phyloP scores from a whole-genome alignment of 2,888 invertebrate species.

The Meteorus cinctellus region DNA sequence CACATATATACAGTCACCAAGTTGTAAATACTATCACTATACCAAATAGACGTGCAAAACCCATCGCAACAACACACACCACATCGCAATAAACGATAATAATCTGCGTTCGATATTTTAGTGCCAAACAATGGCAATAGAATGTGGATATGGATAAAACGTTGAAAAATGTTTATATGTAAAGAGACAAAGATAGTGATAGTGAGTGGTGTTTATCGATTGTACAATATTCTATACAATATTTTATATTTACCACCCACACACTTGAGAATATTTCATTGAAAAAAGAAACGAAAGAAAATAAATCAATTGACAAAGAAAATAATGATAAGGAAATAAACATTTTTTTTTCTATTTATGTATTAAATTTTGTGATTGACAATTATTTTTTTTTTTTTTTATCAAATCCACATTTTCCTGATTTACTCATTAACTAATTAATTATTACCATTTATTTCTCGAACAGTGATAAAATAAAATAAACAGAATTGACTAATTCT shows the following conservation, averaged over 20 bases:
- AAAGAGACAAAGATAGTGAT: slow-evolving; percentile 7
- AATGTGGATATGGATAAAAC: not conserved
- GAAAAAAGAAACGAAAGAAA: not conserved
- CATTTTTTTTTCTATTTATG: not conserved
- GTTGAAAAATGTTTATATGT: not conserved
- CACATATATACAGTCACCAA: not conserved
- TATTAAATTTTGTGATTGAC: too few species aligned
- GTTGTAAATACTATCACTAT: not conserved
- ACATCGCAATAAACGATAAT: slow-evolving; percentile 20
- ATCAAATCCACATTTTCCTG: not conserved
- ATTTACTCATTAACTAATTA: not conserved
- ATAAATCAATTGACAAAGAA: not conserved
- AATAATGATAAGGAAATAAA: not conserved
- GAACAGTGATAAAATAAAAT: not conserved
- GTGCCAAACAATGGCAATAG: slow-evolving; percentile 24
- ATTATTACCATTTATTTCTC: not conserved
- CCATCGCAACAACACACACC: not conserved
- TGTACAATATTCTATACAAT: slow-evolving; percentile 1
- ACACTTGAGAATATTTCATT: not conserved
- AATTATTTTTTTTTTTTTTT: too few species aligned
- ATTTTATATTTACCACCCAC: slow-evolving; percentile 5
- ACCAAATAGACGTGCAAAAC: not conserved
- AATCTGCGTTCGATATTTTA: slow-evolving; percentile 33
- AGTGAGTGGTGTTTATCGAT: slow-evolving; percentile 11
- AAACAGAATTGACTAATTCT: not conserved